These are phyloP conservation scores for Disparrhopalites patrizii DNA, from an alignment of 2,888 invertebrate genomes.

Conservation along the genomic window DNA sequence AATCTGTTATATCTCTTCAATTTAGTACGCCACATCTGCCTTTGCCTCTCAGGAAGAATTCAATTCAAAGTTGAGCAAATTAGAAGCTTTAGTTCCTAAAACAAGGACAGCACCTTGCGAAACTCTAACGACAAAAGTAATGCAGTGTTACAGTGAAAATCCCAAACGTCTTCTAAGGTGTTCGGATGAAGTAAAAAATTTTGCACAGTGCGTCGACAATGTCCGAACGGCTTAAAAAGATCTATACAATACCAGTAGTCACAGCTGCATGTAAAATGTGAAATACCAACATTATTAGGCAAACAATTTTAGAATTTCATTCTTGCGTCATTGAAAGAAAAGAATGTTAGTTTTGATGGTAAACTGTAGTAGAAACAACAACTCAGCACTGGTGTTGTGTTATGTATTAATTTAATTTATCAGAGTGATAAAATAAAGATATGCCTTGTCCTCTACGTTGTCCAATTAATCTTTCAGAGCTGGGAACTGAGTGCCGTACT, in stretches of 20 bases:
- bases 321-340: background rate
- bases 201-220: slow-evolving; percentile 42
- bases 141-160: slow-evolving; percentile 43
- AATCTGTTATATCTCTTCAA: background rate
- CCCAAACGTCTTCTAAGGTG: slow-evolving; percentile 42
- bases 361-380: too few species aligned
- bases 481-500: too few species aligned
- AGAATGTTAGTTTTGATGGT: background rate
- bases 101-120: slow-evolving; percentile 38
- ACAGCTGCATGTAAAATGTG: background rate
- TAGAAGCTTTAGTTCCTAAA: slow-evolving; percentile 44
- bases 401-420: too few species aligned
- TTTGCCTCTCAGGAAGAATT: slow-evolving; percentile 47
- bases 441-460: too few species aligned
- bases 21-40: slow-evolving; percentile 44
- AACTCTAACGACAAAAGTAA: slow-evolving; percentile 39
- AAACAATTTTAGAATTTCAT: background rate
- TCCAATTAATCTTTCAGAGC: too few species aligned
- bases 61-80: slow-evolving; percentile 40
- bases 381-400: too few species aligned
- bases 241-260: background rate
- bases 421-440: too few species aligned
- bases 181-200: slow-evolving; percentile 44
- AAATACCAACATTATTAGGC: background rate
- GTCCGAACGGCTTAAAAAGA: slow-evolving; percentile 13